Evolutionary conservation across 2,888 invertebrate species (phyloP), one percentile per base, ranked within the genome.

Genomic region (Plagodis pulveraria): DNA sequence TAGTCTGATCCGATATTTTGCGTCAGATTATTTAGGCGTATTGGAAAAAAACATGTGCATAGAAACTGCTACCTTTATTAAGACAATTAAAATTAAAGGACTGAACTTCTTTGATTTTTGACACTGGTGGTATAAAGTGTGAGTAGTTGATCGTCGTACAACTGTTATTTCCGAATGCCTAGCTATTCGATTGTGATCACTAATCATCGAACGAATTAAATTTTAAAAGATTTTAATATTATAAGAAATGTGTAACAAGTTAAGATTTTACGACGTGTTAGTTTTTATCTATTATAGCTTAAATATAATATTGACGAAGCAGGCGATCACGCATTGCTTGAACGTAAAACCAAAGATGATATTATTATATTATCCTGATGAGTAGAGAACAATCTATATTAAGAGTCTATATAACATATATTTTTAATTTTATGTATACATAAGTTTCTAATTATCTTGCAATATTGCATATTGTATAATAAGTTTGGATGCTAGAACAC

Each of bases 291-390:
- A 10, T 40, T 40, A 10, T 40, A 40, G 8, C 9, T 40, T 9
- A 5, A 5, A 40, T 8, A 40, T 40, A 43, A 44, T 50, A 55
- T 50, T 54, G 40, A 63, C 53, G 47, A 59, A 50, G 66, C 64
- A 61, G 70, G 74, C 76, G 76, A 76, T 76, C 74, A 77, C 70
- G 74, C 77, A 77, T 81, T 78, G 75, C 50, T 63, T 61, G 50
- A 81, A 68, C 73, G 74, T 76, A 70, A 86, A 86, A 88, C 90
- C 90, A 91, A 91, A 91, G 90, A 90, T 87, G 86, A 87, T 89
- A 87, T 89, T 87, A 82, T 10, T 80, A 79, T 77, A 80, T 76
- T 59, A 58, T 62, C 60, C 62, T 62, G 59, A 75, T 77, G 66
- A 73, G 48, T 77, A 75, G 62, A 77, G 71, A 77, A 65, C 77